Conservation (phyloP, 2,113 vertebrate species). For the Lontra canadensis region DNA sequence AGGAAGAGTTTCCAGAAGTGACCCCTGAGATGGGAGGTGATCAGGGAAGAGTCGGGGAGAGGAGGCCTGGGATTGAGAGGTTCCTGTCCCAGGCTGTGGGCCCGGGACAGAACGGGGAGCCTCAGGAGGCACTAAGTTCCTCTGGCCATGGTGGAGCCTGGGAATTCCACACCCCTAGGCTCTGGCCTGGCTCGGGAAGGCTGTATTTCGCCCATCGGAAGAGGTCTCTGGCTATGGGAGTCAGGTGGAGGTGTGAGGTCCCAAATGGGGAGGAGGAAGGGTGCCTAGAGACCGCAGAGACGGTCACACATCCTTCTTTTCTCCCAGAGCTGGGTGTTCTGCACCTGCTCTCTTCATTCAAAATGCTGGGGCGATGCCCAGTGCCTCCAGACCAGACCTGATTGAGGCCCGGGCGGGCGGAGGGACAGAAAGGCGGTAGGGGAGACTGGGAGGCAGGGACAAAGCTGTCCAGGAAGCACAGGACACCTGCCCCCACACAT, state of each 20-base stretch:
- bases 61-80: too few species aligned
- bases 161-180: neutral
- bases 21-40: neutral
- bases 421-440: too few species aligned
- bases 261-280: neutral
- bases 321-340: neutral
- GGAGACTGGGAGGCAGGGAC: neutral
- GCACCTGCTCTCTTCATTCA: neutral
- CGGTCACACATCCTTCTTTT: neutral
- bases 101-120: neutral
- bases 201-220: rapidly evolving
- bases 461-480: neutral
- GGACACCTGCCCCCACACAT: neutral
- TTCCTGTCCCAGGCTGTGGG: neutral
- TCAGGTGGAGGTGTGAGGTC: neutral
- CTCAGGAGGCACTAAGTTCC: too few species aligned
- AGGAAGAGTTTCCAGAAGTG: neutral
- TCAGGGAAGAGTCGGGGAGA: neutral
- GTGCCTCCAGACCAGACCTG: neutral
- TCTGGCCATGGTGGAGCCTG: neutral
- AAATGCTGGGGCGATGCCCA: neutral
- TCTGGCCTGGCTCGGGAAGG: neutral
- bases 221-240: neutral
- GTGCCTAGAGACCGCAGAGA: neutral
- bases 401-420: neutral